Percentiles rank a stretch among this genome's conserved stretches.
Evolutionary conservation across 1,140 invertebrate species (phyloP).

Genomic region (Philaenus spumarius): DNA sequence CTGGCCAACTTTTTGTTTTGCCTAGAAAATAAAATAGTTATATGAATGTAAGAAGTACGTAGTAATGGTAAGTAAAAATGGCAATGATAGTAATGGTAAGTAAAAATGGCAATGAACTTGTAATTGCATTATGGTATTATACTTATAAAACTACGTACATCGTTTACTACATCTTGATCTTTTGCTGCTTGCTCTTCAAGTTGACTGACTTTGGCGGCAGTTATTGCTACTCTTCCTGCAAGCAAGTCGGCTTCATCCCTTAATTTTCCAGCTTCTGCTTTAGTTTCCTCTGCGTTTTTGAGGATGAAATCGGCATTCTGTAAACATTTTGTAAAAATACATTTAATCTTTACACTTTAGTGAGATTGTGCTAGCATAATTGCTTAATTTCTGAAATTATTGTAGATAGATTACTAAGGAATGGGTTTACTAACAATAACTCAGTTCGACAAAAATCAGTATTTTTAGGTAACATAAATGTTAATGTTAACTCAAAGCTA

Average conservation of each 20-base stretch:
- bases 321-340: too few relatives aligned
- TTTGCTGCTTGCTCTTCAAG: constrained; percentile 65
- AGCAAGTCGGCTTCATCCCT: constrained; percentile 71
- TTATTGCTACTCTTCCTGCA: constrained; percentile 59
- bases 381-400: too few relatives aligned
- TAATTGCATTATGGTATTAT: constrained; percentile 7
- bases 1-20: constrained; percentile 71
- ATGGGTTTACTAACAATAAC: too few relatives aligned
- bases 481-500: too few relatives aligned
- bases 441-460: too few relatives aligned
- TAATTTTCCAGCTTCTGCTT: constrained; percentile 62
- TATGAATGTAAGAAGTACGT: too few relatives aligned
- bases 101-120: constrained; percentile 5
- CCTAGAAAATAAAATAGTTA: too few relatives aligned
- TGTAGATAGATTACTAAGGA: too few relatives aligned
- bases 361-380: too few relatives aligned
- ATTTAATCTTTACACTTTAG: too few relatives aligned
- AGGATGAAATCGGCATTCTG: constrained; percentile 69
- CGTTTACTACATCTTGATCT: constrained; percentile 63
- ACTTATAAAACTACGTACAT: constrained; percentile 48
- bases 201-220: constrained; percentile 58
- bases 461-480: too few relatives aligned
- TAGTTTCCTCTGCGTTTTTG: constrained; percentile 66
- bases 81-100: constrained; percentile 6
- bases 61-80: neutral